Evolutionary conservation across 2,113 vertebrate species (phyloP).

Genomic region (Pelusios castaneus): DNA sequence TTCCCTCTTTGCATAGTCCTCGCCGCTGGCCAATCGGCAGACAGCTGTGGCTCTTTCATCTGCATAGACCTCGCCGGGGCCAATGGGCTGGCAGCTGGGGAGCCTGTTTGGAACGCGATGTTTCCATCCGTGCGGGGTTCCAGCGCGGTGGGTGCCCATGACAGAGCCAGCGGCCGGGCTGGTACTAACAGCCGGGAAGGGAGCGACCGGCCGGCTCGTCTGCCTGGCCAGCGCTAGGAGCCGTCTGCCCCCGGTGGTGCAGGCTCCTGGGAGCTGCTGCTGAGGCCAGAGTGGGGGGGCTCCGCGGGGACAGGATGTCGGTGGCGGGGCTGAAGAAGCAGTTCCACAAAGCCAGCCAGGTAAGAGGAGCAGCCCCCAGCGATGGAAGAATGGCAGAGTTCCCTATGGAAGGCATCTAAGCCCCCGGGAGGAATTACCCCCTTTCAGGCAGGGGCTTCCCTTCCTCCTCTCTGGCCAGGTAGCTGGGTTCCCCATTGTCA

Average conservation of each 20-base stretch:
- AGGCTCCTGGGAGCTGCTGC: neutral
- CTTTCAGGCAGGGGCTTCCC: accelerated
- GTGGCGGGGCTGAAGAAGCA: slow-evolving; percentile 92
- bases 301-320: slow-evolving; percentile 78
- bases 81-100: slow-evolving; percentile 62
- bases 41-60: neutral
- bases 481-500: neutral
- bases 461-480: accelerated
- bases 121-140: slow-evolving; percentile 36
- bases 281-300: neutral
- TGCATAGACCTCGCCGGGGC: slow-evolving; percentile 61
- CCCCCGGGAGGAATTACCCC: neutral
- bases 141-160: slow-evolving; percentile 8
- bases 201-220: neutral
- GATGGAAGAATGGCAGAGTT: neutral
- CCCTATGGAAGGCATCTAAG: neutral
- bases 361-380: slow-evolving; percentile 45
- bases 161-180: slow-evolving; percentile 41
- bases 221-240: neutral
- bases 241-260: neutral
- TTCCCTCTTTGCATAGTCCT: neutral
- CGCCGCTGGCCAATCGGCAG: neutral
- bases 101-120: slow-evolving; percentile 19
- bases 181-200: slow-evolving; percentile 12
- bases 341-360: slow-evolving; percentile 94